phyloP scores from a whole-genome alignment of 2,888 invertebrate genomes.

The Podabrus alpinus region DNA sequence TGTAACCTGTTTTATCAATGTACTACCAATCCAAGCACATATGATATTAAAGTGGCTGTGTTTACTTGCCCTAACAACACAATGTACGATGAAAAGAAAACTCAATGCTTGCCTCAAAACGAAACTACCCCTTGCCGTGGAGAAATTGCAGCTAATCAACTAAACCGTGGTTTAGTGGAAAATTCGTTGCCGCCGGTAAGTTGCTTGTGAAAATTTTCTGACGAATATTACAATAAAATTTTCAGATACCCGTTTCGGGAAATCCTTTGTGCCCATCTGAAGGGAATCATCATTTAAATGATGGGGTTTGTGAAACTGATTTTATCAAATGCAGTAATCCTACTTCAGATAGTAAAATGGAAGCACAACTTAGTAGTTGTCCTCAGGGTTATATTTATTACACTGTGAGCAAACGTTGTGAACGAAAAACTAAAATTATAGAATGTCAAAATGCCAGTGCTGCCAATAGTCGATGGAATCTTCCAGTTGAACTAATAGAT shows the following conservation, averaged over 20 bases:
- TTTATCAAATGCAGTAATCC: slow-evolving; percentile 71
- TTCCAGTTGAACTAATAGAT: slow-evolving; percentile 57
- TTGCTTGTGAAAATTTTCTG: slow-evolving; percentile 26
- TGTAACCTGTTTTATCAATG: slow-evolving; percentile 87
- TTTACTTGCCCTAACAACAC: slow-evolving; percentile 79
- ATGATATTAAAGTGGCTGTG: slow-evolving; percentile 73
- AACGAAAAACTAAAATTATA: slow-evolving; percentile 64
- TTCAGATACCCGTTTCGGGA: slow-evolving; percentile 67
- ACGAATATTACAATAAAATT: slow-evolving; percentile 32
- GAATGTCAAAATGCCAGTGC: slow-evolving; percentile 61
- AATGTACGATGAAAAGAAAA: slow-evolving; percentile 72
- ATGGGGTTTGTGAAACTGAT: slow-evolving; percentile 67
- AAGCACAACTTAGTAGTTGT: slow-evolving; percentile 76
- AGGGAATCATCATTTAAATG: slow-evolving; percentile 72
- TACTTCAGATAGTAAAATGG: slow-evolving; percentile 55
- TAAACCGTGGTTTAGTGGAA: slow-evolving; percentile 60
- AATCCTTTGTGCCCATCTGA: slow-evolving; percentile 66
- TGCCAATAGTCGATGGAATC: slow-evolving; percentile 57
- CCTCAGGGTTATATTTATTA: slow-evolving; percentile 77
- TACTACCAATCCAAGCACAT: slow-evolving; percentile 65
- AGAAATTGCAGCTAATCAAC: slow-evolving; percentile 59
- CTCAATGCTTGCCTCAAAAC: slow-evolving; percentile 71
- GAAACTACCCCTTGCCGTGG: slow-evolving; percentile 64
- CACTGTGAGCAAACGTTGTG: slow-evolving; percentile 78
- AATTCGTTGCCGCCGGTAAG: slow-evolving; percentile 65